phyloP scores from a whole-genome alignment of 2,113 vertebrate species.

The Phylloscopus whistleri region DNA sequence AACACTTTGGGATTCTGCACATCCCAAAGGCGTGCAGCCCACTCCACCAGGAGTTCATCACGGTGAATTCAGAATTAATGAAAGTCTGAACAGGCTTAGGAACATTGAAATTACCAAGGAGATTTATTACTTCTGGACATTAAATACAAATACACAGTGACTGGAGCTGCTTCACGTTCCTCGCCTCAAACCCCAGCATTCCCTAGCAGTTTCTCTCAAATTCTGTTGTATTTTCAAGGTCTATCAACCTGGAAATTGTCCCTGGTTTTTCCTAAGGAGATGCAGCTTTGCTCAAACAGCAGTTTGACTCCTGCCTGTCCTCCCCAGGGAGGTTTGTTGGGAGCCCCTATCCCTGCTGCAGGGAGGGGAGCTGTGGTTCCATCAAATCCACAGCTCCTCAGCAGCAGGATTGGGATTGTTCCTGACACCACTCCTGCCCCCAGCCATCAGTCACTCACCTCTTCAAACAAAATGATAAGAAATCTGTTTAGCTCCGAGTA shows the following conservation, averaged over 20 bases:
- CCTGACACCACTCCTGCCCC: background rate
- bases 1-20: background rate
- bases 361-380: fast-evolving
- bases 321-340: fast-evolving
- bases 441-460: background rate
- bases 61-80: background rate
- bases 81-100: background rate
- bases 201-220: background rate
- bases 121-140: background rate
- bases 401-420: fast-evolving
- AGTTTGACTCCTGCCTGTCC: background rate
- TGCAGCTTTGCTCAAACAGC: background rate
- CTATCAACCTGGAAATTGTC: background rate
- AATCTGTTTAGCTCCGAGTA: background rate
- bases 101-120: background rate
- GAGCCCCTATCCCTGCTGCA: background rate
- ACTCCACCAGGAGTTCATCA: background rate
- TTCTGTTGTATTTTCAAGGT: background rate
- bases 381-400: background rate
- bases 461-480: background rate
- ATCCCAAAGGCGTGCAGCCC: background rate
- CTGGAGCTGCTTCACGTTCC: background rate
- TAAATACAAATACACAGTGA: fast-evolving
- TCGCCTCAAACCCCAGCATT: background rate
- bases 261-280: background rate